Percentiles rank a stretch among this genome's conserved stretches.
phyloP scores from a whole-genome alignment of 2,797 vertebrate species.

The Rhabdomys pumilio region DNA sequence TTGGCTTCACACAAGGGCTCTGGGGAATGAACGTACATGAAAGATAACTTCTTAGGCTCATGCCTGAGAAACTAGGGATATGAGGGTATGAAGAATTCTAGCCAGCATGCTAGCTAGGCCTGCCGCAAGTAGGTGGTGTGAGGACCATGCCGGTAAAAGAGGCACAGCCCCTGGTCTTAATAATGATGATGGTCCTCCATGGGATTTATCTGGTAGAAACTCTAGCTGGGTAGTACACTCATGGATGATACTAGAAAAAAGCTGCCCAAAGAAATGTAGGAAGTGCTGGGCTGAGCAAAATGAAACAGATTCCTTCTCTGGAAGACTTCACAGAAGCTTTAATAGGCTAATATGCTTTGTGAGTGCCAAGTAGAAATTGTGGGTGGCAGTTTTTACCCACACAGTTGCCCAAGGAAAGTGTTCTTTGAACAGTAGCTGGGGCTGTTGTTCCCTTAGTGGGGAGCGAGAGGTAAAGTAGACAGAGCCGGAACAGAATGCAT shows the following conservation, averaged over 20 bases:
- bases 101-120: background rate
- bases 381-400: background rate
- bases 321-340: background rate
- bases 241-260: background rate
- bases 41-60: background rate
- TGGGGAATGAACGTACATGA: background rate
- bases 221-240: background rate
- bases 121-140: background rate
- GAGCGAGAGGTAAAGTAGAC: background rate
- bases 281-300: background rate
- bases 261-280: background rate
- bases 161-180: background rate
- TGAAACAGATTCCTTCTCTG: background rate
- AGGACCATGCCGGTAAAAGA: background rate
- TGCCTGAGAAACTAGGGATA: background rate
- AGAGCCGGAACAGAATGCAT: background rate
- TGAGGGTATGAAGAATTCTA: rapidly evolving
- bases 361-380: background rate
- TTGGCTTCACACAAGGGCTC: background rate
- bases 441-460: background rate
- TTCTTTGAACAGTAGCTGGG: background rate
- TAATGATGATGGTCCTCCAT: background rate
- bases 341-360: background rate
- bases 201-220: background rate
- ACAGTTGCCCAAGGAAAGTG: background rate